Base-by-base conservation (phyloP, 2,888 invertebrate genomes). In the Lepidochrysops patricia region DNA sequence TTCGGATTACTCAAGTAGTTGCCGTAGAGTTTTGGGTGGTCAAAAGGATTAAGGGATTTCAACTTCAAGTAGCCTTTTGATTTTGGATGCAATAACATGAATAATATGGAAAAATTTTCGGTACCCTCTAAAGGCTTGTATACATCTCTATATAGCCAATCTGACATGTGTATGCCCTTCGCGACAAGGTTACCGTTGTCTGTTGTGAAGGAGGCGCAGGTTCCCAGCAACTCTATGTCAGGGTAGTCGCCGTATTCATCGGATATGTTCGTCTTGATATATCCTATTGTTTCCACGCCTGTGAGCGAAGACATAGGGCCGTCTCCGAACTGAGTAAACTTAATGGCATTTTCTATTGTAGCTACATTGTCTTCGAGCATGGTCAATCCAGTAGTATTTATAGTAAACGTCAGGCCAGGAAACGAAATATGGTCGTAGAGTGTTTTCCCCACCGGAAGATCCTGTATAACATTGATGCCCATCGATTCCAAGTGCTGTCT, bases 361-460 rank as follows among this genome's bases (percentile, higher is more conserved):
- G 77, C 72, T 57, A 81, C 64, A 62, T 75, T 80, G 62, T 64
- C 77, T 63, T 79, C 75, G 54, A 79, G 61, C 63, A 82, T 62
- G 4, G 81, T 77, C 63, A 81, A 61, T 62, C 80, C 77, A 0
- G 88, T 81, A 49, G 87, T 70, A 63, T 92, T 90, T 1, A 91
- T 71, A 4, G 80, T 72, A 68, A 93, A 93, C 3, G 87, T 76
- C 26, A 93, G 68, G 2, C 87, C 91, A 0, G 91, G 83, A 61
- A 91, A 93, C 0, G 91, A 90, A 37, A 94, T 86, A 70, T 94
- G 94, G 63, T 94, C 94, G 70, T 93, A 91, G 52, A 94, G 78
- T 49, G 91, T 91, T 72, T 91, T 80, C 2, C 95, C 95, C 0
- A 95, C 94, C 65, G 88, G 90, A 7, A 93, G 81, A 71, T 94